A percentile compares a stretch with the other conserved stretches of the same genome.
Evolutionary conservation across 2,113 vertebrate species (phyloP).

Genomic region (Sceloporus undulatus): DNA sequence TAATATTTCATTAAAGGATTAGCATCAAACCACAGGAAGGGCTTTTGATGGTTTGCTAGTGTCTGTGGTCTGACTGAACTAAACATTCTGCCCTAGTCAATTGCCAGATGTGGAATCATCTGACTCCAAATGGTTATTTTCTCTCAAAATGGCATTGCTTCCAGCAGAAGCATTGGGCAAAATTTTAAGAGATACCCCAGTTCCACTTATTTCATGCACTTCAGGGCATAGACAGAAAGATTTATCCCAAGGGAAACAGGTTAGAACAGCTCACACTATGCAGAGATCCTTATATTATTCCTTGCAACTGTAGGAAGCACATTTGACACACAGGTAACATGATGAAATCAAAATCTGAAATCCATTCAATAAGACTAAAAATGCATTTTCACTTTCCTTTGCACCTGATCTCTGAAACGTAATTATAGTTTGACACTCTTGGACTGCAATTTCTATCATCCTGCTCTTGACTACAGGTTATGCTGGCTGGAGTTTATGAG

Average conservation of each 20-base stretch:
- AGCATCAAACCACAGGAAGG: constrained; percentile 57
- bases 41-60: constrained; percentile 56
- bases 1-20: constrained; percentile 41
- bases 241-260: neutral
- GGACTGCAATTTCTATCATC: too few species aligned
- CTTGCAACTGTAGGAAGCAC: too few species aligned
- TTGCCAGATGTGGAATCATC: constrained; percentile 1
- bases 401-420: neutral
- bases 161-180: neutral
- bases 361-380: neutral
- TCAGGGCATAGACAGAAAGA: neutral
- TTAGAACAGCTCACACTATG: neutral
- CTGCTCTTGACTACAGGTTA: too few species aligned
- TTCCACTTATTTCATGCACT: neutral
- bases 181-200: neutral
- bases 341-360: neutral
- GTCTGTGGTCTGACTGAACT: constrained; percentile 56
- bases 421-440: too few species aligned
- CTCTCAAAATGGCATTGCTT: neutral
- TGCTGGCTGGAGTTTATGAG: too few species aligned
- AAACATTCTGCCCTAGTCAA: neutral
- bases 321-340: too few species aligned
- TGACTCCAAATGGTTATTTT: neutral
- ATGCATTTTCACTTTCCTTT: neutral
- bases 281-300: neutral